A percentile compares a stretch with the other conserved stretches of the same genome.
Conservation (phyloP, 2,888 invertebrate genomes). For the Atherix ibis region DNA sequence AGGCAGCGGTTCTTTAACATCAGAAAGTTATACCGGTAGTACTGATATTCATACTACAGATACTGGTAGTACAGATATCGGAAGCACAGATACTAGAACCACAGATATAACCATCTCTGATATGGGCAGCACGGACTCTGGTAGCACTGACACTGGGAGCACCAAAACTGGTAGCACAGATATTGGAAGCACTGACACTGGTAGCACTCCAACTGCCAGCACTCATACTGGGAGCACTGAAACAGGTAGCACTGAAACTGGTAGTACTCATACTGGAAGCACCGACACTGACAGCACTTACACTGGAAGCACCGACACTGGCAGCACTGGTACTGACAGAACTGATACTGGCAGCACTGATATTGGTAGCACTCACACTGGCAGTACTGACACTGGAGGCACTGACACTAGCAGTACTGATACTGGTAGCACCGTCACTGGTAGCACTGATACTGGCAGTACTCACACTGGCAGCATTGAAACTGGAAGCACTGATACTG, state of each 20-base stretch:
- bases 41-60: constrained; percentile 4
- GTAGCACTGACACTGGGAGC: constrained; percentile 2
- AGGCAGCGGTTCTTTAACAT: constrained; percentile 18
- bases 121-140: background rate
- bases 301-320: background rate
- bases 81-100: background rate
- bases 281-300: constrained; percentile 8
- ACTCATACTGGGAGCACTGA: constrained; percentile 4
- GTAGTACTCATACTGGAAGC: constrained; percentile 11
- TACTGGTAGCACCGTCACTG: background rate
- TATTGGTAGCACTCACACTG: background rate
- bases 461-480: constrained; percentile 1
- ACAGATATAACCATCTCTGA: background rate
- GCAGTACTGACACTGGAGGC: background rate
- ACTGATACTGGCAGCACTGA: background rate
- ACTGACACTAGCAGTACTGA: background rate
- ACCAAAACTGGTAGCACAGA: background rate
- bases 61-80: constrained; percentile 6
- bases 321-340: constrained; percentile 1
- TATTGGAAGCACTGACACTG: background rate
- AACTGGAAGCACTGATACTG: background rate
- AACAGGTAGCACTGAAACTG: constrained; percentile 1
- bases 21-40: constrained; percentile 7
- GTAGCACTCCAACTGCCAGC: constrained; percentile 2
- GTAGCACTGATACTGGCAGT: constrained; percentile 4